These are phyloP conservation scores for Isaurus tuberculatus DNA, from an alignment of 92 coral and sea anemone genomes.

Conservation along the genomic window DNA sequence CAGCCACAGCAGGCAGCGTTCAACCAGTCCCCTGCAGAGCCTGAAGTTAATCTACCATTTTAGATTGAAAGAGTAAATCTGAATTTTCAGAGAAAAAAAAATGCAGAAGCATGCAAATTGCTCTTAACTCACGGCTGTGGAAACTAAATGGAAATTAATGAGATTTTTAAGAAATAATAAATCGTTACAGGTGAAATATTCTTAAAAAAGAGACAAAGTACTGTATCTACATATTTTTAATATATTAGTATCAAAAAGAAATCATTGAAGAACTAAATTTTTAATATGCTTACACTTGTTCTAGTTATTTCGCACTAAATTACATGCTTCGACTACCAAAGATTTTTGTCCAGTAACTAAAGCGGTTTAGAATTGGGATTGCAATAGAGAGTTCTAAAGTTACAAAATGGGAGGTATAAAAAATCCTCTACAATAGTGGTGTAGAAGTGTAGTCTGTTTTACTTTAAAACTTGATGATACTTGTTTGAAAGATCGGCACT, in stretches of 20 bases:
- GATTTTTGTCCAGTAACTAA: neutral
- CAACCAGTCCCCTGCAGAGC: constrained; percentile 38
- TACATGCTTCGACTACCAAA: neutral
- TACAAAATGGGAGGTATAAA: neutral
- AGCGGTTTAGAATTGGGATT: neutral
- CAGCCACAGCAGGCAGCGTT: constrained; percentile 54
- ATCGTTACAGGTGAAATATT: neutral
- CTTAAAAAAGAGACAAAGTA: neutral
- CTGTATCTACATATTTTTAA: neutral
- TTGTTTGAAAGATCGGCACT: neutral
- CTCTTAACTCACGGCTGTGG: neutral
- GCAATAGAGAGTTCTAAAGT: neutral
- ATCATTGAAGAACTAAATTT: neutral
- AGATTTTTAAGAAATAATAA: neutral
- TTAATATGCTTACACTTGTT: neutral
- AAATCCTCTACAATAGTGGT: constrained; percentile 8
- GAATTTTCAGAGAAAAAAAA: neutral
- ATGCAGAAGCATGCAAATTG: neutral
- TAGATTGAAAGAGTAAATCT: neutral
- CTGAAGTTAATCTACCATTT: constrained; percentile 36
- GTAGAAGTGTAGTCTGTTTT: constrained; percentile 8
- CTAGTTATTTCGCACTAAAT: too few relatives aligned
- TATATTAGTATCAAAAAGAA: neutral
- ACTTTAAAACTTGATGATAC: constrained; percentile 32
- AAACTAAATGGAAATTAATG: neutral